Conservation (phyloP, 2,888 invertebrate genomes). For the Lycaena phlaeas region DNA sequence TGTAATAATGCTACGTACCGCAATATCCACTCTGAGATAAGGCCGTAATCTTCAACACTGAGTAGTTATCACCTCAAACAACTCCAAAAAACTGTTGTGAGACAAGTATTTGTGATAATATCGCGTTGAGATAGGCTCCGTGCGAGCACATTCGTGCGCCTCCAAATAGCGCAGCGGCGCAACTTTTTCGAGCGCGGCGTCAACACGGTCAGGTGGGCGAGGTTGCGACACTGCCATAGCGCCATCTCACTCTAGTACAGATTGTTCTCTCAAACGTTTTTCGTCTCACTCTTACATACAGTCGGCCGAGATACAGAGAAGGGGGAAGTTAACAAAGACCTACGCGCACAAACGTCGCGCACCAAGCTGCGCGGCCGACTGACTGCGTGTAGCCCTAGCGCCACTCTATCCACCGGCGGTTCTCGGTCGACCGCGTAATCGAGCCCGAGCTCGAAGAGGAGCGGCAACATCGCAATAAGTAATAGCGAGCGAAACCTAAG, state of each 20-base stretch:
- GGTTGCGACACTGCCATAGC: constrained; percentile 69
- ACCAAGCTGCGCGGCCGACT: constrained; percentile 70
- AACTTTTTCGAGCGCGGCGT: constrained; percentile 72
- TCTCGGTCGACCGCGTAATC: constrained; percentile 39
- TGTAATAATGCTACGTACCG: constrained; percentile 48
- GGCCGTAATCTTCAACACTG: constrained; percentile 27
- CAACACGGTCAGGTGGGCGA: constrained; percentile 74
- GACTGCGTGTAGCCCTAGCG: constrained; percentile 38
- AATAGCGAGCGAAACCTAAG: constrained; percentile 57
- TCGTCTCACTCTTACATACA: constrained; percentile 49
- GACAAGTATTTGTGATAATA: constrained; percentile 53
- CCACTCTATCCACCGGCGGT: constrained; percentile 28
- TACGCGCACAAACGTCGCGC: constrained; percentile 68
- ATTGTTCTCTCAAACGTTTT: constrained; percentile 30
- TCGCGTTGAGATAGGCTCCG: constrained; percentile 55
- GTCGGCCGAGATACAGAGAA: constrained; percentile 26
- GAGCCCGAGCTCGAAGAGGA: constrained; percentile 33
- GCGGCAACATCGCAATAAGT: constrained; percentile 62
- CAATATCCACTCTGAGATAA: constrained; percentile 22
- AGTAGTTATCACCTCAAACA: constrained; percentile 29
- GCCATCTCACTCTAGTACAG: constrained; percentile 36
- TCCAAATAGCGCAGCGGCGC: constrained; percentile 72
- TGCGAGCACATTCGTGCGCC: constrained; percentile 65
- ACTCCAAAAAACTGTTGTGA: constrained; percentile 39
- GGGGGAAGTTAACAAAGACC: constrained; percentile 46